Base-by-base conservation (phyloP, 2,888 invertebrate species). In the Byasa hedistus region DNA sequence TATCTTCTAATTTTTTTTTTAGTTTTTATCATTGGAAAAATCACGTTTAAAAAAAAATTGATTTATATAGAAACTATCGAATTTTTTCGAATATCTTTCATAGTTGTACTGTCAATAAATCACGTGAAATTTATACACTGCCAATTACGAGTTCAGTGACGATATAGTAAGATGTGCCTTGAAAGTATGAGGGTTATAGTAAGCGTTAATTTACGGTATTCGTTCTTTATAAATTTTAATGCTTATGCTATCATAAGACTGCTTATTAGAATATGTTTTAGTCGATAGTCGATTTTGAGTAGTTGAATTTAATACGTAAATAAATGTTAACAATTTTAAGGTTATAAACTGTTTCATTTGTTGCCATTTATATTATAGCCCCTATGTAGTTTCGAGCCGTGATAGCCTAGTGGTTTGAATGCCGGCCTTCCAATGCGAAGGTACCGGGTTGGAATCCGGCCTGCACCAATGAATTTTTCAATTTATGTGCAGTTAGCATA, bases 141-240 rank as follows among this genome's bases (percentile, higher is more conserved):
- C 48, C 48, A 48, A 48, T n/a, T 48, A 48, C 10, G 32, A 10
- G 10, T 1, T 32, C 32, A 32, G 32, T 32, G 32, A 32, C 10
- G 1, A 32, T 32, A 12, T 52, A 32, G 52, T 76, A 75, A 76
- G 73, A 74, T 75, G 81, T 81, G 81, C 80, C 80, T 81, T 81
- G 74, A 72, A 69, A 64, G 69, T 66, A 67, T 70, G 70, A 75
- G 69, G 75, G 73, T 71, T 72, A 61, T 70, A 68, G 52, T 55
- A 64, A 69, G 59, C 15, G 51, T 67, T 52, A 65, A 54, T 48
- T 54, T 15, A 58, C 48, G 27, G 64, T 67, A 59, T n/a, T 52
- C 57, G 54, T 54, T 54, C 44, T 56, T 62, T 48, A n/a, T 22
- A 44, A 27, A 48, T 68, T 59, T 69, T 68, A 48, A 68, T 61